A percentile compares a stretch with the other conserved stretches of the same genome.
phyloP scores from a whole-genome alignment of 2,113 vertebrate genomes.

The Myrmecophaga tridactyla region DNA sequence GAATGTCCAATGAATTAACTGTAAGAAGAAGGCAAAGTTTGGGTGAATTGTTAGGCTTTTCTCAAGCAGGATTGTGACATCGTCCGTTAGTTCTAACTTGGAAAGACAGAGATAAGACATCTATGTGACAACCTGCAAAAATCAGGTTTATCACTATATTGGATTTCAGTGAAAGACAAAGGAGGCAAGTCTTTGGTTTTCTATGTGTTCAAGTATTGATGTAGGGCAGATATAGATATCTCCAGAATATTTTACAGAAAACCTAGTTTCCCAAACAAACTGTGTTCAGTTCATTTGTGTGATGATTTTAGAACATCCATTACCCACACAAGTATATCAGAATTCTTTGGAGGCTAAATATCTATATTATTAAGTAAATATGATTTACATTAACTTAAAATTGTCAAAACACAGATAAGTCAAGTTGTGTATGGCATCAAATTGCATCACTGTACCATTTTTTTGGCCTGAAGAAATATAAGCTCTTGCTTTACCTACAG shows the following conservation, averaged over 20 bases:
- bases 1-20: background rate
- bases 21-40: background rate
- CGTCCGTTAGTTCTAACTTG: background rate
- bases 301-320: background rate
- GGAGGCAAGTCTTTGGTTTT: background rate
- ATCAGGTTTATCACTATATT: background rate
- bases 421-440: background rate
- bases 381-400: too few species aligned
- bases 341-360: background rate
- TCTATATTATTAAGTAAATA: too few species aligned
- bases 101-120: conserved; percentile 13
- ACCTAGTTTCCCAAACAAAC: background rate
- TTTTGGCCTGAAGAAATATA: background rate
- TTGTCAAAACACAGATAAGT: background rate
- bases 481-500: background rate
- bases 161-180: background rate
- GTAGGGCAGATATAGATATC: background rate
- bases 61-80: background rate
- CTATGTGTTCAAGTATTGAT: background rate
- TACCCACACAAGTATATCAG: background rate
- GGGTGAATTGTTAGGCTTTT: background rate
- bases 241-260: background rate
- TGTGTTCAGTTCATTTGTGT: background rate
- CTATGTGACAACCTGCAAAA: background rate
- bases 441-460: background rate